These are phyloP conservation scores for Hemitrygon akajei DNA, from an alignment of 2,797 vertebrate genomes.

Conservation along the genomic window DNA sequence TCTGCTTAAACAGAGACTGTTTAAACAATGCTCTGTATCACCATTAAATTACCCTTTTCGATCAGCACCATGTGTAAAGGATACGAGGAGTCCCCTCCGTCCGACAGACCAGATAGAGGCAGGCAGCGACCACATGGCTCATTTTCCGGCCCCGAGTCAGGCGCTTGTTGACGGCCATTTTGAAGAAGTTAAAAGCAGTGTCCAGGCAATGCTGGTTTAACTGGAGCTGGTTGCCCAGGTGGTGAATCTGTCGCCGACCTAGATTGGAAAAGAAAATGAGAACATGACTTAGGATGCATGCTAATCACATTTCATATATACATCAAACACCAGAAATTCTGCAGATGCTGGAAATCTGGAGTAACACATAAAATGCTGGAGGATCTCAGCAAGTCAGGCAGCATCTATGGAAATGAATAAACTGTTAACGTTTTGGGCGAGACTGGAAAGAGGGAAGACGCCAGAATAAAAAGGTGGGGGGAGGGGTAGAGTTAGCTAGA, in stretches of 20 bases:
- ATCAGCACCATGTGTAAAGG: constrained; percentile 54
- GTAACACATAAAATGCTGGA: too few species aligned
- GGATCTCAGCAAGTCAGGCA: too few species aligned
- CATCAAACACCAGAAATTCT: too few species aligned
- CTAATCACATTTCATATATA: neutral
- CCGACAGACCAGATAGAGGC: constrained; percentile 91
- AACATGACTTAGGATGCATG: neutral
- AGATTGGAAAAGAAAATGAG: neutral
- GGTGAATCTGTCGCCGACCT: constrained; percentile 80
- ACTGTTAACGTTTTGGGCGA: too few species aligned
- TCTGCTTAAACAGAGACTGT: constrained; percentile 40
- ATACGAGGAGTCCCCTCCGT: constrained; percentile 97
- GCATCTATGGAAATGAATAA: too few species aligned
- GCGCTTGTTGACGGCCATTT: constrained; percentile 84
- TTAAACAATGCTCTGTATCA: constrained; percentile 47
- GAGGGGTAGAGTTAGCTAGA: too few species aligned
- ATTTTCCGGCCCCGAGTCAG: constrained; percentile 77
- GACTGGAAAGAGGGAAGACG: too few species aligned
- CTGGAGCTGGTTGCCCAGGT: constrained; percentile 85
- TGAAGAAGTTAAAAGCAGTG: constrained; percentile 95
- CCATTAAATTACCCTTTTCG: constrained; percentile 45
- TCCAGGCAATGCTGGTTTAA: constrained; percentile 90
- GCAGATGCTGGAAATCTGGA: too few species aligned
- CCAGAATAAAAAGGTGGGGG: too few species aligned
- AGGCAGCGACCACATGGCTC: constrained; percentile 79